Evolutionary conservation across 1,140 invertebrate species (phyloP).

Genomic region (Halotydeus destructor): DNA sequence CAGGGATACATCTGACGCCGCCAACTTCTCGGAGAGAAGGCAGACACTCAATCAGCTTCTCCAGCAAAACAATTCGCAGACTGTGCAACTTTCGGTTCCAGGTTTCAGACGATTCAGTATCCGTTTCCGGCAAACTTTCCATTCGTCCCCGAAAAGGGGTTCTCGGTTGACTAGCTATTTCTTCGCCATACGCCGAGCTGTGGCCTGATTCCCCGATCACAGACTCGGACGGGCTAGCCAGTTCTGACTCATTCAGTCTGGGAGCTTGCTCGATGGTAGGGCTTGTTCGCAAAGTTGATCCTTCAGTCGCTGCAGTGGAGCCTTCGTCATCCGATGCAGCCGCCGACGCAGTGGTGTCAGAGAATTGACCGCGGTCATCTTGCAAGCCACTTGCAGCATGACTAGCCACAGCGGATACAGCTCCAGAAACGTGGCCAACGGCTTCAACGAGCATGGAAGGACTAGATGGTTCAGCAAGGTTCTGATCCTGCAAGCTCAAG

Average conservation of each 20-base stretch:
- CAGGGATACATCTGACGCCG: constrained; percentile 67
- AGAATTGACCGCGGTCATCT: constrained; percentile 37
- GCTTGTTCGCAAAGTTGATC: constrained; percentile 67
- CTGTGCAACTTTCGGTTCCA: constrained; percentile 30
- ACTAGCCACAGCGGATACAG: constrained; percentile 7
- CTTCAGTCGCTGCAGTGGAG: constrained; percentile 78
- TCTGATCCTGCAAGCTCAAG: constrained; percentile 52
- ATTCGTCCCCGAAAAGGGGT: not conserved
- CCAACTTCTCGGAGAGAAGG: constrained; percentile 36
- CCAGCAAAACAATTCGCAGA: constrained; percentile 41
- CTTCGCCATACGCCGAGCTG: constrained; percentile 64
- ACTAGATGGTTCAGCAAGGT: not conserved
- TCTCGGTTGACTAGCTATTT: constrained; percentile 21
- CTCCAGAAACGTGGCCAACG: not conserved
- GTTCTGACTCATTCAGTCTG: constrained; percentile 26
- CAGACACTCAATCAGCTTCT: constrained; percentile 39
- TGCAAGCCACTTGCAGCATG: not conserved
- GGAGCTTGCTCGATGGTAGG: constrained; percentile 33
- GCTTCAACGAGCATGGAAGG: constrained; percentile 3
- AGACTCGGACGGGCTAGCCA: constrained; percentile 63
- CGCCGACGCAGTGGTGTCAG: constrained; percentile 56
- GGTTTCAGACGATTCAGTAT: not conserved
- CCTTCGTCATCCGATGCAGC: constrained; percentile 79
- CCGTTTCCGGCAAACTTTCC: not conserved
- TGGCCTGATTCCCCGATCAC: constrained; percentile 73